Conservation (phyloP, 2,888 invertebrate species). For the Deilephila porcellus region DNA sequence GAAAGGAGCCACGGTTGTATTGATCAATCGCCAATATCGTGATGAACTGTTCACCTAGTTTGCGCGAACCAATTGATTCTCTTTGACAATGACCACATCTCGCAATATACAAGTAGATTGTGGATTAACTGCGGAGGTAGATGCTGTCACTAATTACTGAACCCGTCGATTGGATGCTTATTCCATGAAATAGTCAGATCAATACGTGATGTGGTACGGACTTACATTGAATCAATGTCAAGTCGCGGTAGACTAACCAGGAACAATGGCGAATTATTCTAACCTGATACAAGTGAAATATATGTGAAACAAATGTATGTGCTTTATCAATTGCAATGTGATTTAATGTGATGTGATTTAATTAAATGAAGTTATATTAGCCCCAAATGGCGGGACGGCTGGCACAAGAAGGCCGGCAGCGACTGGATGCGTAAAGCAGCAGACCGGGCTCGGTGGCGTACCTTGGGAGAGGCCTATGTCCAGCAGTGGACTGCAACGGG, state of each 20-base stretch:
- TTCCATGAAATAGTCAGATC: background rate
- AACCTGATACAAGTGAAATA: too few species aligned
- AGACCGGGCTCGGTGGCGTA: too few species aligned
- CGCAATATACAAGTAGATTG: background rate
- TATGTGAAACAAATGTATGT: too few species aligned
- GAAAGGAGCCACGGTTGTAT: background rate
- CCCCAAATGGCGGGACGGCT: too few species aligned
- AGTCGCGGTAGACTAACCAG: background rate
- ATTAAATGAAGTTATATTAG: too few species aligned
- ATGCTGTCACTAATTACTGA: background rate
- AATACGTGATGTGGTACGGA: background rate
- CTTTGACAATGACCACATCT: background rate
- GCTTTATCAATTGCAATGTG: too few species aligned
- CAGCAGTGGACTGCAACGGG: too few species aligned
- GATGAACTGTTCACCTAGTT: constrained; percentile 15
- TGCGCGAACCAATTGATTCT: background rate
- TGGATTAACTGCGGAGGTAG: background rate
- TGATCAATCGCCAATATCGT: background rate
- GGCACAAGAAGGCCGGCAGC: too few species aligned
- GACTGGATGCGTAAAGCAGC: too few species aligned
- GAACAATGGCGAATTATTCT: too few species aligned
- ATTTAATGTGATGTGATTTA: too few species aligned
- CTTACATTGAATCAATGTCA: background rate
- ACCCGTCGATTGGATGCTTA: background rate
- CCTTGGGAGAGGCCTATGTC: too few species aligned